Evolutionary conservation across 1,140 invertebrate species (phyloP).

Genomic region (Physella acuta): DNA sequence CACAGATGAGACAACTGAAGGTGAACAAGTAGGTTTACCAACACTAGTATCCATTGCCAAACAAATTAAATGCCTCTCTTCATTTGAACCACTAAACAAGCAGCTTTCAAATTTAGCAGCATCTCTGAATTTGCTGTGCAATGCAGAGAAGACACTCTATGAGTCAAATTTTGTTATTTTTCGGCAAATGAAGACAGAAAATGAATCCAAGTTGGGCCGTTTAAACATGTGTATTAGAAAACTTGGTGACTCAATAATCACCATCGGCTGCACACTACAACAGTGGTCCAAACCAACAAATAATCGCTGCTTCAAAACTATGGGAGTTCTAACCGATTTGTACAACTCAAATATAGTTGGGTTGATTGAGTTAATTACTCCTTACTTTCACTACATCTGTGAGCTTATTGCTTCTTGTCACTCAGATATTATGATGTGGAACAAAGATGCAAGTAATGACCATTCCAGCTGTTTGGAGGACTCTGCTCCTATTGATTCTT

Average conservation of each 20-base stretch:
- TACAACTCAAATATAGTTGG: slow-evolving; percentile 18
- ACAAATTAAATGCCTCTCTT: slow-evolving; percentile 12
- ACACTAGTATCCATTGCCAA: slow-evolving; percentile 1
- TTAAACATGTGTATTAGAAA: slow-evolving; percentile 15
- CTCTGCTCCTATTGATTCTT: not conserved
- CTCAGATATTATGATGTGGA: not conserved
- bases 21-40: slow-evolving; percentile 1
- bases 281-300: slow-evolving; percentile 3
- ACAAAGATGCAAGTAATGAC: not conserved
- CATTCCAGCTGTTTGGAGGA: not conserved
- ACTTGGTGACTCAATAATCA: slow-evolving; percentile 6
- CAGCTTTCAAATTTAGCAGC: not conserved
- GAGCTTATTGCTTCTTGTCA: slow-evolving; percentile 16
- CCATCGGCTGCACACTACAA: slow-evolving; percentile 3
- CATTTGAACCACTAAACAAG: slow-evolving; percentile 12
- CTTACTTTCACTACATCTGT: slow-evolving; percentile 18
- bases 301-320: slow-evolving; percentile 18
- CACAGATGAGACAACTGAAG: not conserved
- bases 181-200: slow-evolving; percentile 8
- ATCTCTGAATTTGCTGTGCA: slow-evolving; percentile 6
- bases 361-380: slow-evolving; percentile 10
- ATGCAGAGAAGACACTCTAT: slow-evolving; percentile 16
- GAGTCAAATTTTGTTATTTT: slow-evolving; percentile 3
- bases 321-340: slow-evolving; percentile 13
- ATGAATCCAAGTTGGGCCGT: slow-evolving; percentile 9